Base-by-base conservation (phyloP, 2,113 vertebrate genomes). In the Melanerpes formicivorus region DNA sequence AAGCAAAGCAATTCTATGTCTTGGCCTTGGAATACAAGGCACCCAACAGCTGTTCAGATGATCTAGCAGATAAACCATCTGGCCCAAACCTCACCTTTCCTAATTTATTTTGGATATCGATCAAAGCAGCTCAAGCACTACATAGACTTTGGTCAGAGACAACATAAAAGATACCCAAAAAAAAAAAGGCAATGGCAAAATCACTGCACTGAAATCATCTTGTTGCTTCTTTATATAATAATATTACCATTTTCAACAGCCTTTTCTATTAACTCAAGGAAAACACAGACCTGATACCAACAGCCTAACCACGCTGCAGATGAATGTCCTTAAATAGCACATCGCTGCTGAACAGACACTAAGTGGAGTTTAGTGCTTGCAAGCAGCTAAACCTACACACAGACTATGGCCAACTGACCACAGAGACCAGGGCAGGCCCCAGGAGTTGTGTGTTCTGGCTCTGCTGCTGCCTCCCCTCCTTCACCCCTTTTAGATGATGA, bases 11-110 rank as follows among this genome's bases (percentile, higher is more conserved):
- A 40, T 48, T 69, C 88, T 80, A 30, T 25, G 86, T 1, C 90
- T 95, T 73, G 88, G 90, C 90, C 93, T 73, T 34, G 80, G 37
- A 92, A 89, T 2, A 29, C 92, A 58, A 80, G 92, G 91, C 92
- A 55, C 77, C 80, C 80, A 84, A 21, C 93, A 94, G 95, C 96
- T 95, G 90, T 75, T 80, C 18, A 92, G 96, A 96, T 92, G 90
- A 75, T 95, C 84, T 42, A 15, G 67, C 72, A 93, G 94, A 96
- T 95, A 96, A 96, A 92, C 67, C 78, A 87, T 42, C 93, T 84
- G 93, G 92, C 80, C 92, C 93, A 14, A 85, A 80, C 59, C 93
- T 95, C 87, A 82, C 93, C 95, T 95, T 48, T 32, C 80, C 93
- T 65, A 3, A 3, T 87, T 84, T 74, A 8, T 76, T 85, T 71